Evolutionary conservation across 2,113 vertebrate genomes (phyloP), one percentile per base, ranked within the genome.

Genomic region (Mesoclemmys tuberculata): DNA sequence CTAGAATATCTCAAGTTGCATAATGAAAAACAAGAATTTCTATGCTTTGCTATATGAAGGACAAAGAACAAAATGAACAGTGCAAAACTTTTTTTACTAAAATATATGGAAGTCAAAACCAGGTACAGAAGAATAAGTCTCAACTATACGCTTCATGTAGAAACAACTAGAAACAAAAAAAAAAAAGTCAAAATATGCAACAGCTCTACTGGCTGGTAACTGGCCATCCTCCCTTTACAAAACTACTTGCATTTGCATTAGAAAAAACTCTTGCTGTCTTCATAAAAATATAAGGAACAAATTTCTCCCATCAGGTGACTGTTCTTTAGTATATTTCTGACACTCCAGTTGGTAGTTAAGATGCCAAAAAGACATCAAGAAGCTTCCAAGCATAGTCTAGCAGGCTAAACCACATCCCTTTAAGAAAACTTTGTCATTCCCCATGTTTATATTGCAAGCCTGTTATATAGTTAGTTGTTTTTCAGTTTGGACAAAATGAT

Each of bases 21-120:
- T 98, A 97, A 96, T 93, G 93, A 91, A 93, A 93, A 97, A 38
- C 87, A 92, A 92, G 77, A 96, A 91, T 96, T 93, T 93, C 87
- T 89, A 93, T 16, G 87, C 48, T 94, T 93, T 91, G 95, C 92
- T 93, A 90, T 46, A 82, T 3, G 29, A 83, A 84, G 93, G 90
- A 93, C n/a, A 93, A 97, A 98, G 91, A 90, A 61, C 80, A 96
- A 96, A 96, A 95, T 2, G 10, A 98, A 97, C 97, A 98, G 98
- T 98, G 98, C 98, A 98, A 98, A 98, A 96, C 81, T 56, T 12
- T 71, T 95, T 95, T 97, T 96, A 97, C 83, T 97, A 96, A 97
- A 98, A 96, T 87, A 95, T 80, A 92, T 94, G 93, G 92, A 95
- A 91, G 90, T 94, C 94, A 93, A 96, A 85, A 94, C 78, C 95